Conservation (phyloP, 2,888 invertebrate species). For the Cylindroiulus punctatus region DNA sequence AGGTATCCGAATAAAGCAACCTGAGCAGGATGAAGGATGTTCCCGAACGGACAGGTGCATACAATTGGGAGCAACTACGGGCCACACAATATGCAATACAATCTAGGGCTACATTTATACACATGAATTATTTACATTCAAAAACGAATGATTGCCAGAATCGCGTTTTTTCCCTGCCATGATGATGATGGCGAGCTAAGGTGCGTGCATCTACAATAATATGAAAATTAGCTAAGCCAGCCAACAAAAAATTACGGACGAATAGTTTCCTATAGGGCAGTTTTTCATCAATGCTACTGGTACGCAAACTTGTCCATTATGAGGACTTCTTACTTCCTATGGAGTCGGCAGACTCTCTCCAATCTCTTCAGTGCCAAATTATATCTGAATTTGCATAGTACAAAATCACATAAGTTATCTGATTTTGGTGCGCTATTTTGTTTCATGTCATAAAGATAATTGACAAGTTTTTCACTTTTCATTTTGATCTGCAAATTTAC, state of each 20-base stretch:
- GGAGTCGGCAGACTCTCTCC: too few relatives aligned
- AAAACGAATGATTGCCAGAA: slow-evolving; percentile 3
- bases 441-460: too few relatives aligned
- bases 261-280: not conserved
- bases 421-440: too few relatives aligned
- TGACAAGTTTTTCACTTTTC: too few relatives aligned
- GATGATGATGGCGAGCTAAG: not conserved
- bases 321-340: not conserved
- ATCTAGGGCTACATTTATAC: slow-evolving; percentile 42
- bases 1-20: slow-evolving; percentile 18
- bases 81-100: slow-evolving; percentile 28
- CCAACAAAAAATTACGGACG: not conserved
- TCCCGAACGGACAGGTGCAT: slow-evolving; percentile 31
- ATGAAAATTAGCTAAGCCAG: not conserved
- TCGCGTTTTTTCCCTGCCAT: not conserved
- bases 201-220: slow-evolving; percentile 30
- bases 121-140: slow-evolving; percentile 18
- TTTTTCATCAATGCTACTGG: not conserved
- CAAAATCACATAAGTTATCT: too few relatives aligned
- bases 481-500: too few relatives aligned
- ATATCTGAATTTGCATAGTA: too few relatives aligned
- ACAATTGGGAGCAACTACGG: slow-evolving; percentile 20
- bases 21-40: slow-evolving; percentile 43
- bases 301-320: not conserved
- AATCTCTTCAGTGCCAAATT: too few relatives aligned